These are phyloP conservation scores for Gastrophryne carolinensis DNA, from an alignment of 2,797 vertebrate species.

Conservation along the genomic window DNA sequence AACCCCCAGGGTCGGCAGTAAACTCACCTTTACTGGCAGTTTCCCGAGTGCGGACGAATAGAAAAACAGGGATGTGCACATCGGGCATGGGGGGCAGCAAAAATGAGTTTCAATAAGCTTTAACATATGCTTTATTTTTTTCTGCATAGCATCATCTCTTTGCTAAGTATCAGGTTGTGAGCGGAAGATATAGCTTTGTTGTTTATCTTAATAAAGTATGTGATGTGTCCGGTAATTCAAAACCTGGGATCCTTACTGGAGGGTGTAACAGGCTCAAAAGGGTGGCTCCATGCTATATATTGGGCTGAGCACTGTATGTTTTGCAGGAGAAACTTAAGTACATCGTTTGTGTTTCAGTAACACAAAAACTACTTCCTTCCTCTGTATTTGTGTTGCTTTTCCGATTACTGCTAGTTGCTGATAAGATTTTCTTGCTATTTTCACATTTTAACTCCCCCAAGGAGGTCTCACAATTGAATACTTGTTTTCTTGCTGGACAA, in stretches of 20 bases:
- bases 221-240: constrained; percentile 31
- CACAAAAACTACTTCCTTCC: constrained; percentile 39
- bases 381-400: constrained; percentile 38
- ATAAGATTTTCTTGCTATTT: constrained; percentile 5
- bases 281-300: constrained; percentile 14
- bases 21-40: too few relatives aligned
- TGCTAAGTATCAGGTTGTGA: neutral
- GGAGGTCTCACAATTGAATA: neutral
- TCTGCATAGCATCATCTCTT: neutral
- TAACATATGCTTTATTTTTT: too few relatives aligned
- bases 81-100: too few relatives aligned
- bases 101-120: too few relatives aligned
- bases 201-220: neutral
- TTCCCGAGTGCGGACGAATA: too few relatives aligned
- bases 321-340: constrained; percentile 10
- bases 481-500: neutral
- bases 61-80: too few relatives aligned
- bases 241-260: constrained; percentile 18
- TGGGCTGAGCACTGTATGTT: constrained; percentile 10
- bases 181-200: neutral
- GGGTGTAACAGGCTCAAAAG: constrained; percentile 19
- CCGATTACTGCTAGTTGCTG: constrained; percentile 36
- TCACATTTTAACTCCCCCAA: constrained; percentile 5
- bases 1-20: too few relatives aligned
- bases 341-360: constrained; percentile 30